These are phyloP conservation scores for Rousettus leschenaultii DNA, from an alignment of 2,113 vertebrate species.

Conservation along the genomic window DNA sequence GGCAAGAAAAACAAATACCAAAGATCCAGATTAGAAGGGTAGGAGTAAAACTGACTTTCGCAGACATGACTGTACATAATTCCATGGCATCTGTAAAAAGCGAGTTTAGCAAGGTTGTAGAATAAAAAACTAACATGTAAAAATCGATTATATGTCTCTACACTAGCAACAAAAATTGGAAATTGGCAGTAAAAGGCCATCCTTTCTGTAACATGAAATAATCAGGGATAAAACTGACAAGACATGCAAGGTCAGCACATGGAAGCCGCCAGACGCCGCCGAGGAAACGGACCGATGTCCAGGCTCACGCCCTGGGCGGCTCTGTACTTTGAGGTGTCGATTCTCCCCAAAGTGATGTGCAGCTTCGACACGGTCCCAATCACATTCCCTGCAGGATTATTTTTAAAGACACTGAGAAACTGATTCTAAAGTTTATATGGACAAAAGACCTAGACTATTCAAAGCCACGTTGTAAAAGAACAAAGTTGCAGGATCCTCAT, in stretches of 20 bases:
- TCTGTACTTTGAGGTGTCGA: neutral
- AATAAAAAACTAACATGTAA: neutral
- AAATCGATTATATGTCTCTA: neutral
- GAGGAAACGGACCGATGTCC: neutral
- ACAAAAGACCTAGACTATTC: too few species aligned
- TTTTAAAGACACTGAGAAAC: neutral
- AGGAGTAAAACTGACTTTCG: neutral
- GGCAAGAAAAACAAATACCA: neutral
- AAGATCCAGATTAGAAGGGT: neutral
- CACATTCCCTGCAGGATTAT: neutral
- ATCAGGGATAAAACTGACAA: neutral
- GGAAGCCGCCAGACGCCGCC: neutral
- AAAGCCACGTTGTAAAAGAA: neutral
- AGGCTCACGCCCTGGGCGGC: neutral
- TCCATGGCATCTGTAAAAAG: neutral
- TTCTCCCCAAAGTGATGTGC: neutral
- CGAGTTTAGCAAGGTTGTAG: neutral
- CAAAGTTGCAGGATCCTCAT: neutral
- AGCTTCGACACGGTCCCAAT: neutral
- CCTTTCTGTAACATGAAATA: neutral
- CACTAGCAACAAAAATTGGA: neutral
- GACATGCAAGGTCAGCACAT: neutral
- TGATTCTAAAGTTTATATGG: too few species aligned
- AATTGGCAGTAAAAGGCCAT: neutral
- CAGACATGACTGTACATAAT: neutral